Percentiles rank a stretch among this genome's conserved stretches.
Evolutionary conservation across 1,140 invertebrate species (phyloP).

Genomic region (Trichoplusia ni): DNA sequence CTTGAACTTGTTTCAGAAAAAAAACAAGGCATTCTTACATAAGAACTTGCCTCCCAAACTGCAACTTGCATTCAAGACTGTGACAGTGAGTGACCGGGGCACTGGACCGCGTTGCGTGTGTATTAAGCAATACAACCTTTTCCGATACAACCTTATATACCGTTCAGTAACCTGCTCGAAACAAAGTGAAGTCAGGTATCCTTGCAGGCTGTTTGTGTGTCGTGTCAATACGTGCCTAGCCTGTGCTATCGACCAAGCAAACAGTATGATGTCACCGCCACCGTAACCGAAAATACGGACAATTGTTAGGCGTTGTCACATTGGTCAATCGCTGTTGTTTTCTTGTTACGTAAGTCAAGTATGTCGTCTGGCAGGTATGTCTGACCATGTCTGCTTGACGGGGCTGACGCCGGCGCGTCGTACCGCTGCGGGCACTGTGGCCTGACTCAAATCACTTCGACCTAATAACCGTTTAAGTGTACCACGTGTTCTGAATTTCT

Average conservation of each 20-base stretch:
- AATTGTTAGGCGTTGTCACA: slow-evolving; percentile 9
- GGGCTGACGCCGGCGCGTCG: not conserved
- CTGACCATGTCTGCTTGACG: slow-evolving; percentile 1
- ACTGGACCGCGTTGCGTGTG: slow-evolving; percentile 28
- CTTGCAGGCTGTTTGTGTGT: slow-evolving; percentile 17
- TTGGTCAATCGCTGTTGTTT: slow-evolving; percentile 36
- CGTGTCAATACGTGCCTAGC: slow-evolving; percentile 1
- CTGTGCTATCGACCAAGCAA: not conserved
- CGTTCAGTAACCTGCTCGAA: slow-evolving; percentile 9
- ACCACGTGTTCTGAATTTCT: too few relatives aligned
- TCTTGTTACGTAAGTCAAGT: slow-evolving; percentile 19
- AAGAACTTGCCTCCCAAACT: slow-evolving; percentile 17
- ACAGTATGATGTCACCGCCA: slow-evolving; percentile 15
- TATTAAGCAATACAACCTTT: slow-evolving; percentile 36
- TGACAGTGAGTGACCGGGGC: slow-evolving; percentile 41
- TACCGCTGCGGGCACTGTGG: not conserved
- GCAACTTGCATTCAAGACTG: not conserved
- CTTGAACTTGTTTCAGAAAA: too few relatives aligned
- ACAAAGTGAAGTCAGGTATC: slow-evolving; percentile 2
- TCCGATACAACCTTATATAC: slow-evolving; percentile 11
- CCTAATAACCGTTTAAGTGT: too few relatives aligned
- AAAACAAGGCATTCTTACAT: slow-evolving; percentile 10
- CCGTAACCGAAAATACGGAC: not conserved
- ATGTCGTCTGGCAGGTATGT: not conserved
- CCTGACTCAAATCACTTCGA: not conserved